Base-by-base conservation (phyloP, 2,113 vertebrate species). In the Corythornis madagascariensis region DNA sequence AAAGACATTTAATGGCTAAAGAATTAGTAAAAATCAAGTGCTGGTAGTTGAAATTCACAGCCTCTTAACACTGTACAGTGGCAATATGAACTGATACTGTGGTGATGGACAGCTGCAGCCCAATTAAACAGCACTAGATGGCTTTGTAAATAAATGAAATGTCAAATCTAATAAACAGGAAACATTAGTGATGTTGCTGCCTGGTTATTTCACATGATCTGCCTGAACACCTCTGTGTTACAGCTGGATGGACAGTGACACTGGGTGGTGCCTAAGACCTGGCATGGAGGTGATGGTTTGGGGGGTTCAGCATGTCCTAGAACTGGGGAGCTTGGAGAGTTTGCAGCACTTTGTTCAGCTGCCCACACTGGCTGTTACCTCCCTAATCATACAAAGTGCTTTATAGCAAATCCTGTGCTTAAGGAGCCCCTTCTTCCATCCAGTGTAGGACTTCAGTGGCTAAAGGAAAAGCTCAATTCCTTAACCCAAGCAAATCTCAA, bases 141-240 rank as follows among this genome's bases (percentile, higher is more conserved):
- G 82, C 85, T 87, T 48, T 94, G 91, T 94, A 91, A 88, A 73
- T 85, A 57, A 3, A 38, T 33, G 24, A 72, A 85, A 55, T 91
- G 75, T 88, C 45, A 83, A 60, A 53, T 28, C 26, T 82, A 95
- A 96, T 95, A 95, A 94, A 96, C 6, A 18, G 13, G 60, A 76
- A 63, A 57, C 19, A 19, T 29, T 13, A 50, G 38, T 9, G 24
- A 35, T 50, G 38, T 16, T 65, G 50, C 10, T 83, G 84, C 38
- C 64, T 96, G 67, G 10, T 93, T 93, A 70, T 92, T 95, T 82
- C 33, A 69, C 6, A 6, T 12, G 21, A 35, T 4, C 12, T 72
- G 61, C 70, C 69, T 21, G 5, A 40, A n/a, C 11, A 83, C 8
- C 43, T 11, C 6, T 8, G 8, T 35, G 38, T 28, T 26, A 33